Evolutionary conservation across 1,140 invertebrate species (phyloP).

Genomic region (Heliconius congener): DNA sequence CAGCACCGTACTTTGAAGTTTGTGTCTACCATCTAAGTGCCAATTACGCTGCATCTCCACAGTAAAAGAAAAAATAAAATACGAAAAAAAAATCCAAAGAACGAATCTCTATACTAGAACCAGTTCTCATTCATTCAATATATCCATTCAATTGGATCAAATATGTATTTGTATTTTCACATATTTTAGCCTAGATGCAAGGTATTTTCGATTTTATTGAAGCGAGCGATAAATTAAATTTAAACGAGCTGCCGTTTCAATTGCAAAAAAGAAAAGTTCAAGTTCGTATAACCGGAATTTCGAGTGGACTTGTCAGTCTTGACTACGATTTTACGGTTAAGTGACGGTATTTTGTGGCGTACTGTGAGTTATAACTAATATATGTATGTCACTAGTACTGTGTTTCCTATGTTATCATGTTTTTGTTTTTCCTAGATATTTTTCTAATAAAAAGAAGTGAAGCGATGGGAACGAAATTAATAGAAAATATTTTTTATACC

Average conservation of each 20-base stretch:
- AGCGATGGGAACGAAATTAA: too few species aligned
- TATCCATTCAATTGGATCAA: slow-evolving; percentile 11
- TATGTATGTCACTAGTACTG: background rate
- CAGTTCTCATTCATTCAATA: slow-evolving; percentile 25
- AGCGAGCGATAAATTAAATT: background rate
- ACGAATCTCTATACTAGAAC: slow-evolving; percentile 19
- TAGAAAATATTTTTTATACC: too few species aligned
- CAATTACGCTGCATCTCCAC: slow-evolving; percentile 29
- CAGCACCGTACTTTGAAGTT: slow-evolving; percentile 24
- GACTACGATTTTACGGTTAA: slow-evolving; percentile 26
- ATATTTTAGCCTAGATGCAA: background rate
- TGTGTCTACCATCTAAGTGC: slow-evolving; percentile 24
- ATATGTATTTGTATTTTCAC: background rate
- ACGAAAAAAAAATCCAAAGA: slow-evolving; percentile 17
- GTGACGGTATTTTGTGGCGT: slow-evolving; percentile 17
- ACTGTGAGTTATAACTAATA: slow-evolving; percentile 7
- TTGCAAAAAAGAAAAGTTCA: background rate
- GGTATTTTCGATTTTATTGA: slow-evolving; percentile 2
- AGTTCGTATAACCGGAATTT: slow-evolving; percentile 22
- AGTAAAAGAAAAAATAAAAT: slow-evolving; percentile 16
- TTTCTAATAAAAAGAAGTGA: too few species aligned
- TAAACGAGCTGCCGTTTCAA: slow-evolving; percentile 7
- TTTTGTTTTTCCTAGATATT: too few species aligned
- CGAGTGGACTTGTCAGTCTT: background rate
- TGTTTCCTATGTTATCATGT: background rate